These are phyloP conservation scores for Saguinus midas DNA, from an alignment of 2,113 vertebrate genomes.

Conservation along the genomic window DNA sequence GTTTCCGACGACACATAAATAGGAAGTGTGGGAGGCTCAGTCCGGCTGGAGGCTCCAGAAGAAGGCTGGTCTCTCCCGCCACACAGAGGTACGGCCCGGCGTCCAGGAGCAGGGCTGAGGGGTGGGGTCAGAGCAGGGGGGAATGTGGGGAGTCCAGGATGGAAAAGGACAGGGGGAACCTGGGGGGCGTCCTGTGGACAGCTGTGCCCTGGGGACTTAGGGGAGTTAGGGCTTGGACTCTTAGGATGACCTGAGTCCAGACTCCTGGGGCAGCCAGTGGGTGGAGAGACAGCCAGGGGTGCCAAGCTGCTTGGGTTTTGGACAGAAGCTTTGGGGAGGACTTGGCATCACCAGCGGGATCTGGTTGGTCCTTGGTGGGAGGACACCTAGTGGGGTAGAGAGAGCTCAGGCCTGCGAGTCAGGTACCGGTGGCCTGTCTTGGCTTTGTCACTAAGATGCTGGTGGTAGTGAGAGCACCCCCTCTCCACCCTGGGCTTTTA, in stretches of 20 bases:
- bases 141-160: fast-evolving
- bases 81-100: neutral
- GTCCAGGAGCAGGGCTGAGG: neutral
- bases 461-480: neutral
- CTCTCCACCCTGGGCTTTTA: neutral
- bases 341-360: neutral
- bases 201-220: neutral
- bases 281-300: neutral
- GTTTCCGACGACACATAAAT: conserved; percentile 48
- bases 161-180: neutral
- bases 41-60: neutral
- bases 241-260: neutral
- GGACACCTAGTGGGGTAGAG: fast-evolving
- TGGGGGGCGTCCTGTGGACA: neutral
- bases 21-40: conserved; percentile 34
- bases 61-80: neutral
- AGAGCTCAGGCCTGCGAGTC: neutral
- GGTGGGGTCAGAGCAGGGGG: neutral
- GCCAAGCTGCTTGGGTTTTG: neutral
- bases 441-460: neutral
- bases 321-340: neutral
- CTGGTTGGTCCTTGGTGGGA: neutral
- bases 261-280: neutral
- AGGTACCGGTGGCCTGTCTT: neutral
- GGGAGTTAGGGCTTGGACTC: neutral